These are phyloP conservation scores for Linnaemya vulpina DNA, from an alignment of 2,888 invertebrate species.

Conservation along the genomic window DNA sequence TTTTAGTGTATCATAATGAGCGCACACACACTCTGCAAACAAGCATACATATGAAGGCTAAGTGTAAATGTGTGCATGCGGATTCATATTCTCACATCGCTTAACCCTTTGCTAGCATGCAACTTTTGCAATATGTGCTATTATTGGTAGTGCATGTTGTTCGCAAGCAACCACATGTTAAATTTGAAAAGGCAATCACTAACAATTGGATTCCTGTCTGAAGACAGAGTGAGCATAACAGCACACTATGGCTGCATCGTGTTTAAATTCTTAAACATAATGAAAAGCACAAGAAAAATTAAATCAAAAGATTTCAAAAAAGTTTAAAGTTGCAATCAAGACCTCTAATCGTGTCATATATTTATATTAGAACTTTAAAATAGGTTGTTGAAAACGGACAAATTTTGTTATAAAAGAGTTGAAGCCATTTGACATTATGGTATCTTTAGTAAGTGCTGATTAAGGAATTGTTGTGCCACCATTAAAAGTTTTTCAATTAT, in stretches of 20 bases:
- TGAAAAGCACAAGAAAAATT: background rate
- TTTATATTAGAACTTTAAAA: no score
- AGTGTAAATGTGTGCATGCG: constrained; percentile 1
- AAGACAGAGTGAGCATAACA: background rate
- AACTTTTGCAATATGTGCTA: background rate
- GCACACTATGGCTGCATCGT: background rate
- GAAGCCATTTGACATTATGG: no score
- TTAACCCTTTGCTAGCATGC: background rate
- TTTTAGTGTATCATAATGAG: constrained; percentile 29
- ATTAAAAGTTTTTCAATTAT: no score
- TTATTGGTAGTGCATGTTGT: constrained; percentile 32
- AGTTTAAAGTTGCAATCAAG: no score
- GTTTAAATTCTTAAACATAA: background rate
- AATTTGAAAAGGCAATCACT: constrained; percentile 32
- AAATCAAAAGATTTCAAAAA: background rate
- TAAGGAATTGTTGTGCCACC: no score
- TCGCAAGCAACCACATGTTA: constrained; percentile 42
- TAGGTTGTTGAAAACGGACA: no score
- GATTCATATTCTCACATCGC: constrained; percentile 27
- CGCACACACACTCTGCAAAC: background rate
- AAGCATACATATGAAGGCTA: background rate
- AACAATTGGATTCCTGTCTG: constrained; percentile 22
- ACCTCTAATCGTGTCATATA: no score
- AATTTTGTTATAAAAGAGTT: no score
- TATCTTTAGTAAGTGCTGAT: no score